Base-by-base conservation (phyloP, 1,140 invertebrate species). In the Nymphalis io region DNA sequence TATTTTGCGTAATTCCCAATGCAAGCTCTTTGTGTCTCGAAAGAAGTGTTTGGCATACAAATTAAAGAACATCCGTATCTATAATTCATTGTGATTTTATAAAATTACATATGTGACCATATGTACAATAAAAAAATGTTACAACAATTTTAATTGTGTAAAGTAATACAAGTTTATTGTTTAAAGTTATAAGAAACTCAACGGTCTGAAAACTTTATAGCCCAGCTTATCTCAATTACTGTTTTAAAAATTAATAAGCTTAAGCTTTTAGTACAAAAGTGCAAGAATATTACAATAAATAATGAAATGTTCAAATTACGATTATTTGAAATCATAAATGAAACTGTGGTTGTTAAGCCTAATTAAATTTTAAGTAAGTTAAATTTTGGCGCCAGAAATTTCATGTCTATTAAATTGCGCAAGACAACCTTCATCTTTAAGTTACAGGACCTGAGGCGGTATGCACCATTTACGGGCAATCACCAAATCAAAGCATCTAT, bases 381-480 rank as follows among this genome's bases (percentile, higher is more conserved):
- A 61, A 57, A 51, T 70, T 53, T 75, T 67, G 73, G 72, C 70
- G 73, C 73, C 72, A 72, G 60, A 73, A 59, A 68, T 76, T 74
- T 70, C 68, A 69, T 70, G 68, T 79, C 72, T 74, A 71, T 74
- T 70, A 21, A 70, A 73, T 88, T 88, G 81, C 82, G 78, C 75
- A 78, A 82, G 67, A 65, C 72, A 82, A 68, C 84, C 85, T 88
- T 87, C 80, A 78, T 79, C 61, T 80, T 80, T 72, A 76, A 57
- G 60, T 51, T 60, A 58, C 72, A 79, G 81, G 73, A 78, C 75
- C 77, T 70, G 72, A 65, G 77, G 71, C 73, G 63, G 60, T n/a
- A 18, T 68, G 48, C 21, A 62, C 63, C 71, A 72, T 76, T 79
- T 73, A 72, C 60, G 63, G 63, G 70, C 80, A 79, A 83, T 84